These are phyloP conservation scores for Aegotheles bennettii DNA, from an alignment of 2,113 vertebrate species.

Conservation along the genomic window DNA sequence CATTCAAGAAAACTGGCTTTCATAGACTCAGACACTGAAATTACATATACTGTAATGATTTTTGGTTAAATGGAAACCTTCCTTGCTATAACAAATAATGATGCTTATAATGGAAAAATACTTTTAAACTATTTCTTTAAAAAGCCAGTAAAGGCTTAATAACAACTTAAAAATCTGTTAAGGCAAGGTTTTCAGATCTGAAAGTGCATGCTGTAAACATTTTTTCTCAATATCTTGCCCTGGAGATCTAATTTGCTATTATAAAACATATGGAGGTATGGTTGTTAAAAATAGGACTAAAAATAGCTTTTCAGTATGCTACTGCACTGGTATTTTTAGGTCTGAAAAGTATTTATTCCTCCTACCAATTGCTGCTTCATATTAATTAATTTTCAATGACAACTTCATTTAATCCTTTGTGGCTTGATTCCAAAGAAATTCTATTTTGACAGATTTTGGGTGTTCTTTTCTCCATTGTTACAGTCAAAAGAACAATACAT, in stretches of 20 bases:
- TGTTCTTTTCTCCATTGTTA: background rate
- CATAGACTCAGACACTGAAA: background rate
- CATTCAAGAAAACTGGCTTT: background rate
- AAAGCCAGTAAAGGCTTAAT: slow-evolving; percentile 1
- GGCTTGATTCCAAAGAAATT: background rate
- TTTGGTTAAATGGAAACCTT: background rate
- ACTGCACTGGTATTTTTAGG: background rate
- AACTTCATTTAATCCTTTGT: background rate
- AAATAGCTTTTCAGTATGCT: background rate
- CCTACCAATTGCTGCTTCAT: background rate
- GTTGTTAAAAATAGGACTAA: slow-evolving; percentile 18
- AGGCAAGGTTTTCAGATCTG: background rate
- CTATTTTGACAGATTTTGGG: background rate
- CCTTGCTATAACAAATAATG: background rate
- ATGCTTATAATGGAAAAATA: background rate
- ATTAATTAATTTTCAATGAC: background rate
- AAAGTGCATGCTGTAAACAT: background rate
- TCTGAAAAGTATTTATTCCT: background rate
- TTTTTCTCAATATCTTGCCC: slow-evolving; percentile 1
- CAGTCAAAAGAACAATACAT: background rate
- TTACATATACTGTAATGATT: background rate
- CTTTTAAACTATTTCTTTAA: background rate
- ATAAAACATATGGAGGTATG: background rate
- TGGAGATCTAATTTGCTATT: slow-evolving; percentile 16
- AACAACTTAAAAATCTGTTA: background rate